A percentile compares a stretch with the other conserved stretches of the same genome.
Evolutionary conservation across 1,140 invertebrate genomes (phyloP).

Genomic region (Drosophila navojoa): DNA sequence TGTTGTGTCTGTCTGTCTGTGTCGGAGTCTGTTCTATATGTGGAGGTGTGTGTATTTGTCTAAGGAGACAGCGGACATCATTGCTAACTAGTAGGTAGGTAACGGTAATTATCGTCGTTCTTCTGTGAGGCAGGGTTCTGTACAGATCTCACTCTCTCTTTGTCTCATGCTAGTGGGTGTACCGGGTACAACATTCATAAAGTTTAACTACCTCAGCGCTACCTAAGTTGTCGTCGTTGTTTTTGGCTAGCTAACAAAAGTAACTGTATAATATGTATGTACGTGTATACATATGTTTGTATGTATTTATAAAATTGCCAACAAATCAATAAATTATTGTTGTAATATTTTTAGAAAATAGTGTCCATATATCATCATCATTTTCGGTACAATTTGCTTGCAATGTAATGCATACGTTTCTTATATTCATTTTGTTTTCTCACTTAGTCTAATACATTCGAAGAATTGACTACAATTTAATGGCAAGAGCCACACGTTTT

Average conservation of each 20-base stretch:
- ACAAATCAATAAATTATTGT: slow-evolving; percentile 81
- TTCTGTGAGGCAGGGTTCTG: slow-evolving; percentile 56
- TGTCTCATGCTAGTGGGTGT: slow-evolving; percentile 43
- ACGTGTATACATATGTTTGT: slow-evolving; percentile 42
- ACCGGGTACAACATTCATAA: slow-evolving; percentile 76
- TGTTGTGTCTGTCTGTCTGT: slow-evolving; percentile 29
- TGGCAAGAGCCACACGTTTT: slow-evolving; percentile 74
- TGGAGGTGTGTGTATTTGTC: slow-evolving; percentile 25
- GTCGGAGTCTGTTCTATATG: slow-evolving; percentile 15
- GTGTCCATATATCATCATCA: slow-evolving; percentile 76
- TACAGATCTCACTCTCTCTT: slow-evolving; percentile 56
- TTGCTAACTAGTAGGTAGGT: slow-evolving; percentile 68
- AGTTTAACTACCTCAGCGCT: slow-evolving; percentile 77
- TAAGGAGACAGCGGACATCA: slow-evolving; percentile 63
- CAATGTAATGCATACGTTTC: slow-evolving; percentile 23
- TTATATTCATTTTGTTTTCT: slow-evolving; percentile 30
- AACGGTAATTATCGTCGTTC: slow-evolving; percentile 30
- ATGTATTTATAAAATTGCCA: slow-evolving; percentile 73
- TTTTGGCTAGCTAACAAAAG: slow-evolving; percentile 78
- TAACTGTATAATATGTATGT: slow-evolving; percentile 69
- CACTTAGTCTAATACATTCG: slow-evolving; percentile 69
- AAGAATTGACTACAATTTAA: slow-evolving; percentile 82
- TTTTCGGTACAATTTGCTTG: slow-evolving; percentile 25
- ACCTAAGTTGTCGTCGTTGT: slow-evolving; percentile 79
- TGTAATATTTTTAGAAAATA: slow-evolving; percentile 82